These are phyloP conservation scores for Lycophotia porphyrea DNA, from an alignment of 2,888 invertebrate genomes.

Conservation along the genomic window DNA sequence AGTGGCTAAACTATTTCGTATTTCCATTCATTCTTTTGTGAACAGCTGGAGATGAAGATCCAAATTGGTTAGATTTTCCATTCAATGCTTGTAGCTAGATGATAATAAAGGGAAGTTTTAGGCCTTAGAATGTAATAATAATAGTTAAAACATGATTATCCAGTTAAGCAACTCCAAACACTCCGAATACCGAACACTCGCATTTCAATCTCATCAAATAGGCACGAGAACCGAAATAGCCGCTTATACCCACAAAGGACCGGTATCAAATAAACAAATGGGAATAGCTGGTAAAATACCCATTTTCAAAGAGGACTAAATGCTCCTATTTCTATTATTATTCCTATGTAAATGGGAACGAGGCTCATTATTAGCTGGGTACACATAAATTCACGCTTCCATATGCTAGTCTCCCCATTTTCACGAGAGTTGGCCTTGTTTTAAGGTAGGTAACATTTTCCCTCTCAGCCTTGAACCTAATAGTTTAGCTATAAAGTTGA, in stretches of 20 bases:
- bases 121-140: slow-evolving; percentile 3
- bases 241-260: slow-evolving; percentile 8
- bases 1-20: not conserved
- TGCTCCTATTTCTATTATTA: slow-evolving; percentile 11
- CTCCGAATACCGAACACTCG: slow-evolving; percentile 7
- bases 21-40: not conserved
- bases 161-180: not conserved
- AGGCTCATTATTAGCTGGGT: not conserved
- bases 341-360: not conserved
- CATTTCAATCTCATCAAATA: slow-evolving; percentile 33
- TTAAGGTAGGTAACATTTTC: too few species aligned
- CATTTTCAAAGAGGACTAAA: slow-evolving; percentile 1
- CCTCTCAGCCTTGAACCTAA: too few species aligned
- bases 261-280: slow-evolving; percentile 29
- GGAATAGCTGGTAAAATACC: not conserved
- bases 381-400: not conserved
- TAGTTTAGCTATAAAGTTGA: too few species aligned
- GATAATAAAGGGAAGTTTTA: not conserved
- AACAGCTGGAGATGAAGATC: not conserved
- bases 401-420: not conserved
- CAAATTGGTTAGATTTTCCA: not conserved
- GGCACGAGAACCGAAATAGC: slow-evolving; percentile 16
- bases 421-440: not conserved
- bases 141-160: not conserved
- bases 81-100: not conserved